Conservation (phyloP, 2,888 invertebrate genomes). For the Caenorhabditis doughertyi region DNA sequence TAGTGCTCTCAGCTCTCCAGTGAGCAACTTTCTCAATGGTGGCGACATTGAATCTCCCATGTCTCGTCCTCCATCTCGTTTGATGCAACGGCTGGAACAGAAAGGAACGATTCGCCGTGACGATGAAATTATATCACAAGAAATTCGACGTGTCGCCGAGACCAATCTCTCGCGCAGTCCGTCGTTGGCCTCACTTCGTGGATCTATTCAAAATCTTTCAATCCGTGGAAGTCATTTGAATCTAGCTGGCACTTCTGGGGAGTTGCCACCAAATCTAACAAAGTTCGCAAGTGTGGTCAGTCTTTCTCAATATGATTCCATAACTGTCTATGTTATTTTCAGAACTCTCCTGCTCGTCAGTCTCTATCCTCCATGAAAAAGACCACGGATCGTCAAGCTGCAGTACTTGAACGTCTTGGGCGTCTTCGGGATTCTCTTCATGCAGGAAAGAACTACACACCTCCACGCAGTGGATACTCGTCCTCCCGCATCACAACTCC, state of each 20-base stretch:
- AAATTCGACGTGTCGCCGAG: slow-evolving; percentile 48
- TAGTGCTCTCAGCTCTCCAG: slow-evolving; percentile 55
- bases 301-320: background rate
- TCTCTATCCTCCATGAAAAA: slow-evolving; percentile 46
- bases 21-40: slow-evolving; percentile 43
- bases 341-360: slow-evolving; percentile 59
- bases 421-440: slow-evolving; percentile 60
- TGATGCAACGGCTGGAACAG: slow-evolving; percentile 59
- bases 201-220: slow-evolving; percentile 33
- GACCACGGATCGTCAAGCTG: slow-evolving; percentile 58
- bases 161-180: slow-evolving; percentile 51
- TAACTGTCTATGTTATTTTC: no score
- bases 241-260: slow-evolving; percentile 35
- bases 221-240: slow-evolving; percentile 51
- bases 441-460: slow-evolving; percentile 57
- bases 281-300: slow-evolving; percentile 60
- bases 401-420: slow-evolving; percentile 54
- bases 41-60: background rate
- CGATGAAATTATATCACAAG: slow-evolving; percentile 44
- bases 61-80: slow-evolving; percentile 27
- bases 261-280: slow-evolving; percentile 56
- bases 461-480: slow-evolving; percentile 21
- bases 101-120: slow-evolving; percentile 43
- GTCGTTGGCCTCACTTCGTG: slow-evolving; percentile 54
- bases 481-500: slow-evolving; percentile 34